These are phyloP conservation scores for Rhyacophila evoluta DNA, from an alignment of 2,888 invertebrate species.

Conservation along the genomic window DNA sequence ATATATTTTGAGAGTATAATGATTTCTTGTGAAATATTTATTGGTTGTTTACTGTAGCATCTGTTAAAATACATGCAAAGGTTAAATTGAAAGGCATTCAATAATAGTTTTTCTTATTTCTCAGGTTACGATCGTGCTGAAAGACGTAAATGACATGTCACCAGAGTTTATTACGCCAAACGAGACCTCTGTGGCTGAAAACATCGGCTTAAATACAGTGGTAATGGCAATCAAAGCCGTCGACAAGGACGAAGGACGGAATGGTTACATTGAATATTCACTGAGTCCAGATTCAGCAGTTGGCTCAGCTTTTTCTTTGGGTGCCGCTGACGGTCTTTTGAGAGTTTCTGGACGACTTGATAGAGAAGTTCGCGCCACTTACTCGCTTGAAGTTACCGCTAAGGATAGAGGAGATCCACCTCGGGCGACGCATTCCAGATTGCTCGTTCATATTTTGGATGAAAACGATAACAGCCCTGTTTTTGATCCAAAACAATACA, in stretches of 20 bases:
- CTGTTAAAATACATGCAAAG: too few relatives aligned
- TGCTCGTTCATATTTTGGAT: slow-evolving; percentile 82
- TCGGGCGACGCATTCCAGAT: slow-evolving; percentile 75
- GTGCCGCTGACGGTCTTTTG: slow-evolving; percentile 88
- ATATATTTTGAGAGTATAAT: too few relatives aligned
- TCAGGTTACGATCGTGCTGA: slow-evolving; percentile 87
- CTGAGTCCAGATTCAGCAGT: slow-evolving; percentile 76
- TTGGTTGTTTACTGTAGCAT: too few relatives aligned
- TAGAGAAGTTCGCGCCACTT: slow-evolving; percentile 82
- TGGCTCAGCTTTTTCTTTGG: slow-evolving; percentile 82
- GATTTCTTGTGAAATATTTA: too few relatives aligned
- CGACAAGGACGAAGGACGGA: slow-evolving; percentile 91
- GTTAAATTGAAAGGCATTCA: background rate
- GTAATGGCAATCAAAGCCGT: slow-evolving; percentile 90
- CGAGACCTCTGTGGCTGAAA: slow-evolving; percentile 84
- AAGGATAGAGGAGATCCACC: slow-evolving; percentile 90
- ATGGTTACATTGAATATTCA: slow-evolving; percentile 91
- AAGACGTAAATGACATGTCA: slow-evolving; percentile 93
- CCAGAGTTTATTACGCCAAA: slow-evolving; percentile 87
- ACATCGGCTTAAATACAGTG: slow-evolving; percentile 86
- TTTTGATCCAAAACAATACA: slow-evolving; percentile 90
- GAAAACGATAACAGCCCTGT: slow-evolving; percentile 93
- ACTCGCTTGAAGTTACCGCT: slow-evolving; percentile 83
- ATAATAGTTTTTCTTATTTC: slow-evolving; percentile 53
- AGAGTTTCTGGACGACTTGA: slow-evolving; percentile 89